Evolutionary conservation across 2,113 vertebrate species (phyloP).

Genomic region (Argyrosomus japonicus): DNA sequence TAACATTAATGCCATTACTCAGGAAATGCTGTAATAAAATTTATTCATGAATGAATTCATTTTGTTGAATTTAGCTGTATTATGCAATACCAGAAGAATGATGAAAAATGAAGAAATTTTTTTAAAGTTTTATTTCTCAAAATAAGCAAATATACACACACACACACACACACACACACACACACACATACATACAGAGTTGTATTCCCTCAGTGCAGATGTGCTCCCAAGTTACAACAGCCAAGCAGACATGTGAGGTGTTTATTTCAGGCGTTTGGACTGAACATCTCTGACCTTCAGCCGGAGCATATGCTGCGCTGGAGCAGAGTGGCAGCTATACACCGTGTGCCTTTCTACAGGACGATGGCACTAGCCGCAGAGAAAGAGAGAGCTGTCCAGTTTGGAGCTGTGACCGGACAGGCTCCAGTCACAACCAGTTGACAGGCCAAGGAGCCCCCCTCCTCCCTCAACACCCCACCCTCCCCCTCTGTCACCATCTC

Average conservation of each 20-base stretch:
- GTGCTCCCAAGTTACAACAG: conserved; percentile 43
- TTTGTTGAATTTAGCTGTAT: conserved; percentile 27
- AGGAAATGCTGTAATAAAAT: neutral
- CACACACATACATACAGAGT: neutral
- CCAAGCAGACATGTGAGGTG: conserved; percentile 60
- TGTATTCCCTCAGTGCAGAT: conserved; percentile 44
- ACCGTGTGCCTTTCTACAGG: conserved; percentile 70
- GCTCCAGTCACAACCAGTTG: conserved; percentile 81
- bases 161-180: neutral
- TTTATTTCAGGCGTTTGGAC: conserved; percentile 78
- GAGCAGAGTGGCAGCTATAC: conserved; percentile 68
- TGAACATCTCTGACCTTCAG: conserved; percentile 82
- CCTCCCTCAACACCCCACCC: neutral
- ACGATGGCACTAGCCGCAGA: conserved; percentile 75
- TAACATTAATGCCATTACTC: neutral
- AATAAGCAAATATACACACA: neutral
- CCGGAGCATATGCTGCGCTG: conserved; percentile 81
- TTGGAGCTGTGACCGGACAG: conserved; percentile 79
- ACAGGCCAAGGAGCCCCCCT: conserved; percentile 69
- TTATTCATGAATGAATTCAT: conserved; percentile 8
- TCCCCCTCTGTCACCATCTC: conserved; percentile 37
- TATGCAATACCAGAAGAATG: conserved; percentile 45
- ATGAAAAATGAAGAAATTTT: conserved; percentile 36
- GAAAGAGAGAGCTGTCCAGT: conserved; percentile 78
- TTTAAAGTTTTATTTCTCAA: conserved; percentile 19